Conservation (phyloP, 2,888 invertebrate genomes). For the Exocentrus adspersus region DNA sequence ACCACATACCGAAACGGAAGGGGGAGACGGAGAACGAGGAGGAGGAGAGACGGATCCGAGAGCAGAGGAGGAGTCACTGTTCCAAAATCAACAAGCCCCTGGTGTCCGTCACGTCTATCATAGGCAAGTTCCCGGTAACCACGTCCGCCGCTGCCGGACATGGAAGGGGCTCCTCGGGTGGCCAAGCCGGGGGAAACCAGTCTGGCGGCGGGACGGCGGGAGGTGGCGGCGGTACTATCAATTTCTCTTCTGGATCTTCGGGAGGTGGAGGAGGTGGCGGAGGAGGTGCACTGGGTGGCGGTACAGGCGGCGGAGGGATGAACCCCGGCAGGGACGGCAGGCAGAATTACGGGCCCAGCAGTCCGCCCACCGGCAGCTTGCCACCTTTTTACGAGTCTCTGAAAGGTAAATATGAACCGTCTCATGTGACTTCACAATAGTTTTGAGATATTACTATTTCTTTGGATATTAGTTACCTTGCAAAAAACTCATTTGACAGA, state of each 20-base stretch:
- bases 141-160: conserved; percentile 83
- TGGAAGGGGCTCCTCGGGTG: conserved; percentile 69
- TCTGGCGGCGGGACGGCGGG: conserved; percentile 22
- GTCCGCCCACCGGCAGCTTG: conserved; percentile 86
- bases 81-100: conserved; percentile 74
- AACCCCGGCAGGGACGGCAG: conserved; percentile 80
- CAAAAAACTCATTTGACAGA: too few species aligned
- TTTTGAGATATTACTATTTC: too few species aligned
- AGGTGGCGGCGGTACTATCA: conserved; percentile 42
- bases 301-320: conserved; percentile 78
- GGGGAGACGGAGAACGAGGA: conserved; percentile 76
- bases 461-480: too few species aligned
- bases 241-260: conserved; percentile 62
- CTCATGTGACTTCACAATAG: too few species aligned
- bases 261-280: conserved; percentile 70
- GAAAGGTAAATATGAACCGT: conserved; percentile 66
- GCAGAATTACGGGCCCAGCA: conserved; percentile 87
- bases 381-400: conserved; percentile 91
- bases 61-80: conserved; percentile 75
- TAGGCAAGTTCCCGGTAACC: conserved; percentile 72
- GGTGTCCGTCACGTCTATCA: conserved; percentile 65
- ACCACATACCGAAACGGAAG: conserved; percentile 84
- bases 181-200: conserved; percentile 28
- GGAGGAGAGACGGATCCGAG: conserved; percentile 74
- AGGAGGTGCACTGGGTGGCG: conserved; percentile 67